Evolutionary conservation across 2,888 invertebrate species (phyloP).

Genomic region (Matsumyia berberina): DNA sequence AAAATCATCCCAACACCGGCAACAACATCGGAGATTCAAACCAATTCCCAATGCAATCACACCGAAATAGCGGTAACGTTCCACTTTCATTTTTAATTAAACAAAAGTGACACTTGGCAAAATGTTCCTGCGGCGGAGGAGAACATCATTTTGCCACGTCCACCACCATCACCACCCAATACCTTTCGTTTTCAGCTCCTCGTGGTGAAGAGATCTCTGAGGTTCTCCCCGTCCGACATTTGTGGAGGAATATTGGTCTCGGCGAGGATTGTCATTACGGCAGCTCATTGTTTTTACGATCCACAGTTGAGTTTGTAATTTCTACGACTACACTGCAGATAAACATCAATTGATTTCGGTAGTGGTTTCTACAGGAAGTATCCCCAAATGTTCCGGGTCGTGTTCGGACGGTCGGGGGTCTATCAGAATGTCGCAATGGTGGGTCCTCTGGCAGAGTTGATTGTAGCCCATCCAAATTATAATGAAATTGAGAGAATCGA

Average conservation of each 20-base stretch:
- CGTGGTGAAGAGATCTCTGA: constrained; percentile 21
- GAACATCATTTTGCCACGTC: constrained; percentile 16
- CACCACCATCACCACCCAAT: not conserved
- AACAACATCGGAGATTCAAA: not conserved
- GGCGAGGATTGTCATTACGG: constrained; percentile 53
- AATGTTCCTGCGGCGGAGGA: constrained; percentile 14
- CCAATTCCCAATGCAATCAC: not conserved
- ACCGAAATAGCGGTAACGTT: constrained; percentile 41
- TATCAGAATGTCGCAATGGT: not conserved
- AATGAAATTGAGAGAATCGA: constrained; percentile 14
- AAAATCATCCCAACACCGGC: not conserved
- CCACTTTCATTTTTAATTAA: constrained; percentile 39
- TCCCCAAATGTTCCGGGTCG: constrained; percentile 28
- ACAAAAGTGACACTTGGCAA: constrained; percentile 32
- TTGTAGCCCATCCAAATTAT: constrained; percentile 40
- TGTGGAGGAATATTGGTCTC: constrained; percentile 52
- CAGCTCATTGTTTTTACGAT: constrained; percentile 60
- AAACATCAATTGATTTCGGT: constrained; percentile 9
- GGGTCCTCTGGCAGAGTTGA: not conserved
- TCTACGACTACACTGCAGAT: not conserved
- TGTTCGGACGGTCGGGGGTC: not conserved
- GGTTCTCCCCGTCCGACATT: constrained; percentile 3
- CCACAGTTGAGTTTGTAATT: constrained; percentile 45
- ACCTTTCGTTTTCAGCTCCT: constrained; percentile 33
- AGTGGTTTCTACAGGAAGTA: constrained; percentile 42